A percentile compares a stretch with the other conserved stretches of the same genome.
phyloP scores from a whole-genome alignment of 2,797 vertebrate genomes.

The Cirrhinus molitorella region DNA sequence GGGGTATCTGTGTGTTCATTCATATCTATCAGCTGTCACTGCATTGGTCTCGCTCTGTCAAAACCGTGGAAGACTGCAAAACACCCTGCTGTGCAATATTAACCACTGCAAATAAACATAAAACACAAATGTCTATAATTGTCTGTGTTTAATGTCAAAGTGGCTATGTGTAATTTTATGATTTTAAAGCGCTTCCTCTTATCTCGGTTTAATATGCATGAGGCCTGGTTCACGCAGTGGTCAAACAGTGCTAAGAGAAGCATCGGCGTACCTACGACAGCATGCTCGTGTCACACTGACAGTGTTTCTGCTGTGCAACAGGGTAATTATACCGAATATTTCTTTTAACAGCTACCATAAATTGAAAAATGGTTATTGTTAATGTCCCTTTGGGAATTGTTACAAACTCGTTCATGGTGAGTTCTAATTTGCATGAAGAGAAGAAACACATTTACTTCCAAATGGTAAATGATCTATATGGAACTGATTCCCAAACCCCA shows the following conservation, averaged over 20 bases:
- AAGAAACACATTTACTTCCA: background rate
- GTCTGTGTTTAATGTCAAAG: background rate
- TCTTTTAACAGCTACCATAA: background rate
- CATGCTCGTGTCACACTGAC: background rate
- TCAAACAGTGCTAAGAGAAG: background rate
- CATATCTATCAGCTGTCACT: slow-evolving; percentile 45
- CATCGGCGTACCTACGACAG: background rate
- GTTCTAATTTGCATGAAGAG: background rate
- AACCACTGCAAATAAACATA: background rate
- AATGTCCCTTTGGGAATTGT: background rate
- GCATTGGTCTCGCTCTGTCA: slow-evolving; percentile 30
- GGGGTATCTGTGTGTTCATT: slow-evolving; percentile 40
- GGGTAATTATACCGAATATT: background rate
- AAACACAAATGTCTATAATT: slow-evolving; percentile 12
- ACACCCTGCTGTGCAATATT: slow-evolving; percentile 24
- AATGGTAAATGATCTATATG: background rate
- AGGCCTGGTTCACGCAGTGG: background rate
- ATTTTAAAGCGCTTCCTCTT: background rate
- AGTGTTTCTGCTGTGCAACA: background rate
- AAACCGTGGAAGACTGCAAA: slow-evolving; percentile 32
- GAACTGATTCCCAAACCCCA: background rate
- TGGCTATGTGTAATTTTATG: background rate
- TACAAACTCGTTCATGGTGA: background rate
- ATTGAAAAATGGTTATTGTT: background rate
- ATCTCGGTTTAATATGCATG: background rate